Evolutionary conservation across 2,113 vertebrate species (phyloP).

Genomic region (Calcarius ornatus): DNA sequence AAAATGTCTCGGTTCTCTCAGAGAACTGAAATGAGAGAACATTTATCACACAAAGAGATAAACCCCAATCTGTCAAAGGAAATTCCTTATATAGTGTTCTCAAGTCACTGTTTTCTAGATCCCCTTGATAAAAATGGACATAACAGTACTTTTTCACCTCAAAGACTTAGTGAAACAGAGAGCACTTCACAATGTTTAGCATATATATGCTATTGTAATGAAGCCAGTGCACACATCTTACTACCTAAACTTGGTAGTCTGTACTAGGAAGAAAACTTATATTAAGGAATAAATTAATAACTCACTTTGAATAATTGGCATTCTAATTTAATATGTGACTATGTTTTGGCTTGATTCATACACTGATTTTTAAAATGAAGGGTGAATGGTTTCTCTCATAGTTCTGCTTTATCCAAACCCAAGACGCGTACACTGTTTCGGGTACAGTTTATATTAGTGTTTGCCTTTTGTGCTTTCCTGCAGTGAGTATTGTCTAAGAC

Average conservation of each 20-base stretch:
- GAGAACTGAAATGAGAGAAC: too few species aligned
- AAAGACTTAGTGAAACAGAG: background rate
- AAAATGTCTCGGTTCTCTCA: background rate
- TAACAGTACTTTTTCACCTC: background rate
- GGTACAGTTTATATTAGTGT: background rate
- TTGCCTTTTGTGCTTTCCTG: background rate
- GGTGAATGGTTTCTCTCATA: background rate
- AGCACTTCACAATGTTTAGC: background rate
- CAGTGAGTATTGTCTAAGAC: background rate
- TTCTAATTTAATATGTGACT: background rate
- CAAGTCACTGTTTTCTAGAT: background rate
- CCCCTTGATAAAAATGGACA: background rate
- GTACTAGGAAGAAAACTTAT: background rate
- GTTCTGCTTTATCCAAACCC: background rate
- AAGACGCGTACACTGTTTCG: background rate
- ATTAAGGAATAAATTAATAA: background rate
- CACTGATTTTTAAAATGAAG: background rate
- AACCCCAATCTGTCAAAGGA: background rate
- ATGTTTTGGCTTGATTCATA: background rate
- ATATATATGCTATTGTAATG: background rate
- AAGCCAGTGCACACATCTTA: background rate
- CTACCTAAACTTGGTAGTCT: background rate
- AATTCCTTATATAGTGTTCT: background rate
- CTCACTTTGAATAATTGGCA: background rate
- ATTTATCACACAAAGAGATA: background rate